Conservation (phyloP, 2,888 invertebrate species). For the Drosophila borealis region DNA sequence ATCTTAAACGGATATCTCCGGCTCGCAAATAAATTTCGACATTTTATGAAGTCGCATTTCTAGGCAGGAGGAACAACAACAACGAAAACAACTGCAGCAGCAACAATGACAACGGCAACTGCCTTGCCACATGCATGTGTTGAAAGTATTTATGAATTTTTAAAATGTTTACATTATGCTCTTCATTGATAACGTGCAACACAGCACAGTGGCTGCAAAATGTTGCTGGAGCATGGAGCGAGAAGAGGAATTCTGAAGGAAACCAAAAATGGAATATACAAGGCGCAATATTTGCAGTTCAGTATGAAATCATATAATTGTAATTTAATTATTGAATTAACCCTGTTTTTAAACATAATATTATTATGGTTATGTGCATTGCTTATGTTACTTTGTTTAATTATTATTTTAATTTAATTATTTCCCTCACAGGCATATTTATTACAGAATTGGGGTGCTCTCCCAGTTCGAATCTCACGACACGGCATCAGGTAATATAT, state of each 20-base stretch:
- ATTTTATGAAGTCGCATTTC: conserved; percentile 42
- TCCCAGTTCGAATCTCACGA: too few species aligned
- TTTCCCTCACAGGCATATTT: too few species aligned
- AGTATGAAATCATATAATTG: too few species aligned
- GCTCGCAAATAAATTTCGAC: conserved; percentile 41
- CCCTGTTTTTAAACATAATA: too few species aligned
- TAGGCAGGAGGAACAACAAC: not conserved
- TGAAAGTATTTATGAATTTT: conserved; percentile 62
- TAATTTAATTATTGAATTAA: too few species aligned
- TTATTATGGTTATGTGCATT: too few species aligned
- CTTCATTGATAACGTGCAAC: conserved; percentile 40
- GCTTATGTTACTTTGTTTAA: too few species aligned
- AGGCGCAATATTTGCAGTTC: not conserved
- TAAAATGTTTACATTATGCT: conserved; percentile 25
- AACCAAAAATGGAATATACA: not conserved
- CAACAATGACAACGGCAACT: conserved; percentile 4
- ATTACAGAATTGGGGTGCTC: too few species aligned
- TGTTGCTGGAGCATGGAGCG: not conserved
- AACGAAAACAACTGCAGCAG: conserved; percentile 1
- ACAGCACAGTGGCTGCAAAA: conserved; percentile 31
- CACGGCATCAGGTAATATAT: too few species aligned
- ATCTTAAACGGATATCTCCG: conserved; percentile 43
- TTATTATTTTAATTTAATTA: too few species aligned
- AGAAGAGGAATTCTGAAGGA: too few species aligned
- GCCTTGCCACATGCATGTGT: conserved; percentile 48